Conservation (phyloP, 2,113 vertebrate genomes). For the Fukomys damarensis region DNA sequence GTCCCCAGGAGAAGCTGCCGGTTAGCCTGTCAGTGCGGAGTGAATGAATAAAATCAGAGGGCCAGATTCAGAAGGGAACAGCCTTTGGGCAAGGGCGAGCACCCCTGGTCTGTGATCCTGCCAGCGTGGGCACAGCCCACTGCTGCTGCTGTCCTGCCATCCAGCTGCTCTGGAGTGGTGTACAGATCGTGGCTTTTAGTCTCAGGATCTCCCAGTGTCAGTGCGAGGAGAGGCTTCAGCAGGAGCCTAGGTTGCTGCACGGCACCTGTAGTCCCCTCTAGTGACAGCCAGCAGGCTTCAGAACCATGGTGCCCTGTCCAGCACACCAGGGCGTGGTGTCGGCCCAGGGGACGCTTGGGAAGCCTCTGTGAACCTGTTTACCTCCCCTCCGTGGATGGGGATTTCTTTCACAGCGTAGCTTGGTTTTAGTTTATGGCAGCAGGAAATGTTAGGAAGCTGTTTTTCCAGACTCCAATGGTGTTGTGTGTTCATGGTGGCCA, state of each 20-base stretch:
- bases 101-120: background rate
- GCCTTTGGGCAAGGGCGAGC: background rate
- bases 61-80: background rate
- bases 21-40: background rate
- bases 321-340: background rate
- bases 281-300: background rate
- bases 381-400: background rate
- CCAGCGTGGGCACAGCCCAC: background rate
- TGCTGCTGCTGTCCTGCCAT: background rate
- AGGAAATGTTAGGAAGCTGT: background rate
- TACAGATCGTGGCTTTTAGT: background rate
- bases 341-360: background rate
- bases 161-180: background rate
- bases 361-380: background rate
- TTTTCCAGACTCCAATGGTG: background rate
- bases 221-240: background rate
- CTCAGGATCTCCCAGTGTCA: background rate
- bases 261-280: background rate
- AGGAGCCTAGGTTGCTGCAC: accelerated
- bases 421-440: background rate
- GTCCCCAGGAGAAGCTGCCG: background rate
- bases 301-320: accelerated
- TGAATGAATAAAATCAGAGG: background rate
- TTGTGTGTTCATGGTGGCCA: background rate
- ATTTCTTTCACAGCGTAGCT: background rate